Evolutionary conservation across 2,888 invertebrate species (phyloP), one percentile per base, ranked within the genome.

Genomic region (Rhaphigaster nebulosa): DNA sequence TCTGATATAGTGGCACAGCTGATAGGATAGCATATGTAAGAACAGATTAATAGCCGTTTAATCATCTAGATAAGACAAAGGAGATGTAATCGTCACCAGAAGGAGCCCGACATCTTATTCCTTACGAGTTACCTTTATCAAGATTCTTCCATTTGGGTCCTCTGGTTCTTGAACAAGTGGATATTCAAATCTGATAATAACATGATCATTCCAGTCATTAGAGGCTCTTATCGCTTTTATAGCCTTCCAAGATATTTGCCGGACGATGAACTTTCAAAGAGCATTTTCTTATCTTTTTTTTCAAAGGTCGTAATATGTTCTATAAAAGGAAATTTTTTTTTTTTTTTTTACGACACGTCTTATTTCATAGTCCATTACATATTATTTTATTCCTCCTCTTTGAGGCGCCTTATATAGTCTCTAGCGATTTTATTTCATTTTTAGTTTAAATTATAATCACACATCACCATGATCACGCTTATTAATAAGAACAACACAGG

Each of bases 11-110:
- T 34, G 65, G 29, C 65, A 15, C 65, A 3, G 23, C 4, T 15
- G 29, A 65, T 15, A 65, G 15, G 6, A 15, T 34, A 65, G 34
- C 65, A 65, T 65, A 65, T 65, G 65, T 34, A 29, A 65, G 18
- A 15, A 5, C 29, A 15, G 65, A 15, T 65, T 65, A 65, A 65
- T 65, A 65, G 23, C 29, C 29, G 15, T 15, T 65, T 65, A 65
- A 65, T 4, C 13, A 29, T 65, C 65, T 13, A 29, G 65, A 65
- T 65, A 65, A 34, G 65, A 65, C 29, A 18, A 65, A 65, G 29
- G 29, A 65, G 65, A 65, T 65, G 65, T 65, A 65, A 65, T 65
- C 65, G 65, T 65, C 65, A 65, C 65, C 65, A 56, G 65, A 15
- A 45, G n/a, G 29, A 29, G 29, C 1, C 65, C 29, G n/a, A 29